Evolutionary conservation across 2,113 vertebrate species (phyloP).

Genomic region (Hipposideros armiger): DNA sequence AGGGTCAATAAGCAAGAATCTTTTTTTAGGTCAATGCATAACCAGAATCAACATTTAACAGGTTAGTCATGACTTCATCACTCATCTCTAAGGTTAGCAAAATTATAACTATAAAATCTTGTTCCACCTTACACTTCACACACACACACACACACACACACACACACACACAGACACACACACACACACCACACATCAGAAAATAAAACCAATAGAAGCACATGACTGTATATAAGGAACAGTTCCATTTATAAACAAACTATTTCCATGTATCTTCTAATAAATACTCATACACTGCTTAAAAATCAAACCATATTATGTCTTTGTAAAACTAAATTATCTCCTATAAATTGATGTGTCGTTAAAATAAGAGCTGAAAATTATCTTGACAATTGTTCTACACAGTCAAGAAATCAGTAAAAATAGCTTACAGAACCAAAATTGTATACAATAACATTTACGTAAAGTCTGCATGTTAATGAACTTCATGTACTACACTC

Average conservation of each 20-base stretch:
- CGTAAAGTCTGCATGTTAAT: conserved; percentile 9
- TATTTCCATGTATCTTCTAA: background rate
- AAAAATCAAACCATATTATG: background rate
- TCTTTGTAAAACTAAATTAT: background rate
- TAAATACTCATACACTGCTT: background rate
- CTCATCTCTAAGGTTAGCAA: background rate
- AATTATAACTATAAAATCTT: background rate
- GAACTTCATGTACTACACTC: background rate
- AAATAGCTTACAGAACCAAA: conserved; percentile 4
- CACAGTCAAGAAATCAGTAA: conserved; percentile 2
- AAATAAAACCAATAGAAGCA: background rate
- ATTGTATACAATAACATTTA: background rate
- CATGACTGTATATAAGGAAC: background rate
- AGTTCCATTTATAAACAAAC: background rate
- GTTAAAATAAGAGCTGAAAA: conserved; percentile 46
- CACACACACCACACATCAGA: background rate
- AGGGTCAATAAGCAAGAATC: background rate
- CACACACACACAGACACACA: background rate
- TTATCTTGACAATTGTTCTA: background rate
- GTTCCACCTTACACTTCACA: background rate
- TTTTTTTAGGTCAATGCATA: background rate
- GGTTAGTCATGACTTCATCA: background rate
- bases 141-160: background rate
- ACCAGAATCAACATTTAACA: background rate
- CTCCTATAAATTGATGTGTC: background rate